Evolutionary conservation across 1,140 invertebrate species (phyloP), one percentile per base, ranked within the genome.

Genomic region (Diachasma alloeum): DNA sequence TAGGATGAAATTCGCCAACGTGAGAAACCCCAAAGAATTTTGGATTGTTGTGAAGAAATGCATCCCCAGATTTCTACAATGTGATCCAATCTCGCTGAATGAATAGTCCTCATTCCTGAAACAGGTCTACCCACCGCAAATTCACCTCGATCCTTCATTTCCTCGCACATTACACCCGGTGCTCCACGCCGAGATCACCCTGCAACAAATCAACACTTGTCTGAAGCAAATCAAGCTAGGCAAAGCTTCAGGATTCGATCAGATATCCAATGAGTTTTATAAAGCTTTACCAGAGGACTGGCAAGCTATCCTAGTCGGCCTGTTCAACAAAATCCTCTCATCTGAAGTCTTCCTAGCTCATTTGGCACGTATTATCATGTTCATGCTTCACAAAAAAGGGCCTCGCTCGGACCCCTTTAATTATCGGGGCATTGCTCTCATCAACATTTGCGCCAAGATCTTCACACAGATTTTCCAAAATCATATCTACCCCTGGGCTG

Each of bases 401-500:
- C 59, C 76, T 15, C 13, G 15, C 1, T 13, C 11, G 42, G 74
- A 78, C 31, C 74, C 74, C 3, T 4, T 39, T 1, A 80, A 80
- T 71, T 78, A 80, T 17, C 63, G 79, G 63, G 74, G 69, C 13
- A 76, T 79, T n/a, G 42, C 74, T 2, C 37, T 79, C n/a, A 17
- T 78, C 10, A 76, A 72, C 19, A 22, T 9, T 19, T 48, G 19
- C 19, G 48, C 74, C n/a, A 81, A 82, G 75, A 31, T 82, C 1
- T 82, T 79, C 44, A 80, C 81, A 0, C 39, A 53, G 10, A 44
- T 79, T 24, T 31, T 79, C 0, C 24, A 68, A 10, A 68, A 37
- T 11, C 74, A 79, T 36, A 26, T 82, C 17, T 36, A 15, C 4
- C 59, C 71, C 3, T 80, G 81, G 81, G 73, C 81, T 0, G 66